Conservation (phyloP, 2,113 vertebrate genomes). For the Chamaea fasciata region DNA sequence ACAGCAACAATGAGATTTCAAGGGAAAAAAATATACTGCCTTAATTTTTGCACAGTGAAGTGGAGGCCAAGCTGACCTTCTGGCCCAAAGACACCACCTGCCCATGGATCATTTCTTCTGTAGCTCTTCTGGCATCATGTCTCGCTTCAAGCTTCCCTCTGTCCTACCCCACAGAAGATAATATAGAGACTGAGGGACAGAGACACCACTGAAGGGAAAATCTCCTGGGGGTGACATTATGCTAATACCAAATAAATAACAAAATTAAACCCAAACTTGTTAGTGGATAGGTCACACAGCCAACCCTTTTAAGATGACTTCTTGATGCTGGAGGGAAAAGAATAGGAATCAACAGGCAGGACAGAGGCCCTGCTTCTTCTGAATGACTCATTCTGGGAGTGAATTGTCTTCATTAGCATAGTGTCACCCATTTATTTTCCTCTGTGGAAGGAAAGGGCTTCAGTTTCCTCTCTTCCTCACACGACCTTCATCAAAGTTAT, state of each 20-base stretch:
- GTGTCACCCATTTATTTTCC: constrained; percentile 45
- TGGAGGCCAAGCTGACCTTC: background rate
- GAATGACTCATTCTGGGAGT: constrained; percentile 54
- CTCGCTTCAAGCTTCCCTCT: background rate
- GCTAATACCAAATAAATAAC: constrained; percentile 52
- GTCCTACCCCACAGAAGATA: background rate
- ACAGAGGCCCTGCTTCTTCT: constrained; percentile 7
- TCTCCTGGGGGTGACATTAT: constrained; percentile 46
- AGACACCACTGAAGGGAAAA: background rate
- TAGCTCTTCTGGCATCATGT: background rate
- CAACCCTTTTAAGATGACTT: constrained; percentile 12
- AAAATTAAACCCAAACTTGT: constrained; percentile 29
- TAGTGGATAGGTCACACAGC: constrained; percentile 30
- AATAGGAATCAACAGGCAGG: constrained; percentile 68
- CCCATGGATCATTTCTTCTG: background rate
- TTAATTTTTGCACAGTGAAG: background rate
- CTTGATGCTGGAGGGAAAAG: constrained; percentile 3
- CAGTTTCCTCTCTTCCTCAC: background rate
- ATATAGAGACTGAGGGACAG: background rate
- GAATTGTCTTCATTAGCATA: constrained; percentile 62
- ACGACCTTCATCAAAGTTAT: constrained; percentile 40
- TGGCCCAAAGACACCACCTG: background rate
- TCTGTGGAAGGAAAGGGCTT: background rate
- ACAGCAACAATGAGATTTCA: background rate
- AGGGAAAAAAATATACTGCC: background rate